Conservation (phyloP, 2,888 invertebrate species). For the Alloscopus bannaensis region DNA sequence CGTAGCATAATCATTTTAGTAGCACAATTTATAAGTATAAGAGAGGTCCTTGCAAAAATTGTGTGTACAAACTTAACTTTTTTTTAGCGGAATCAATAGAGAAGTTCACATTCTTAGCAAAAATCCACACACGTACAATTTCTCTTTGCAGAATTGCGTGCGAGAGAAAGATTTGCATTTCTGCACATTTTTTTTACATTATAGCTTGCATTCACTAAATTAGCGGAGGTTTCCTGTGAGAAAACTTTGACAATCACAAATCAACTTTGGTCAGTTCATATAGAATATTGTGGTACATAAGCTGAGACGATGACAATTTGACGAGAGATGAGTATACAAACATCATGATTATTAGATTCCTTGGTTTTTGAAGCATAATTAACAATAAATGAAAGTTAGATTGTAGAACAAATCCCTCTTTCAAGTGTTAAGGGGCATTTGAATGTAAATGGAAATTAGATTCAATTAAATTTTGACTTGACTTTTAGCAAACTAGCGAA, state of each 20-base stretch:
- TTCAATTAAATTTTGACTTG: too few relatives aligned
- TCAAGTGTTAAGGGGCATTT: too few relatives aligned
- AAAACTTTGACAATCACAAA: constrained; percentile 51
- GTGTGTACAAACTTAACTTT: background rate
- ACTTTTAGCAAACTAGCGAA: too few relatives aligned
- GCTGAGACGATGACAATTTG: background rate
- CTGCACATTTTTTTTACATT: background rate
- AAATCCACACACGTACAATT: background rate
- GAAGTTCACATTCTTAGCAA: background rate
- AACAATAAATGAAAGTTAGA: constrained; percentile 38
- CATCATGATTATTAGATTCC: constrained; percentile 9
- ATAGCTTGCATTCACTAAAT: background rate
- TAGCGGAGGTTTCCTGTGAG: too few relatives aligned
- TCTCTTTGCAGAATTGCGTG: background rate
- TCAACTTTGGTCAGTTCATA: constrained; percentile 60
- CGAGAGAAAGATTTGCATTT: constrained; percentile 17
- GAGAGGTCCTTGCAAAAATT: too few relatives aligned
- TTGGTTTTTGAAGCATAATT: constrained; percentile 1
- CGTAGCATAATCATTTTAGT: background rate
- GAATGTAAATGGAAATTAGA: background rate
- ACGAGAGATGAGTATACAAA: constrained; percentile 14
- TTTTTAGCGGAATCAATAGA: background rate
- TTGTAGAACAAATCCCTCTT: too few relatives aligned
- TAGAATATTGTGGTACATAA: constrained; percentile 25
- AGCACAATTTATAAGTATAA: constrained; percentile 8